Percentiles rank a stretch among this genome's conserved stretches.
phyloP scores from a whole-genome alignment of 2,113 vertebrate species.

The Poecilia latipinna region DNA sequence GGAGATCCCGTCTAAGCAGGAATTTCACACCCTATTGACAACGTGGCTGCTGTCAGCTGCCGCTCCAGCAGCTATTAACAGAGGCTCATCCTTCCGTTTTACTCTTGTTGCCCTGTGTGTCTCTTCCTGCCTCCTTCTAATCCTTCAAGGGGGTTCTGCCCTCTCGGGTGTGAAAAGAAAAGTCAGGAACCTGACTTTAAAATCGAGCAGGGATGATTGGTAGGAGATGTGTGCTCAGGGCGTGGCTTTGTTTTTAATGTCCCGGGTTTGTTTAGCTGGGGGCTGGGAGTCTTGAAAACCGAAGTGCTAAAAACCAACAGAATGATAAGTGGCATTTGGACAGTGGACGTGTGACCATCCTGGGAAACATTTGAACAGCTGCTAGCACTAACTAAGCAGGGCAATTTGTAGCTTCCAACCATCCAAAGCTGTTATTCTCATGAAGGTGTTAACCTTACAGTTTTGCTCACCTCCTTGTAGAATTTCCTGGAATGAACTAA shows the following conservation, averaged over 20 bases:
- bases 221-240: conserved; percentile 39
- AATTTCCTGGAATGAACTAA: background rate
- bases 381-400: conserved; percentile 15
- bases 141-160: conserved; percentile 45
- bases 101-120: conserved; percentile 41
- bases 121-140: conserved; percentile 34
- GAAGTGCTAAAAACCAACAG: conserved; percentile 47
- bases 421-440: conserved; percentile 24
- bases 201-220: conserved; percentile 33
- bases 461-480: background rate
- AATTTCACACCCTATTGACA: conserved; percentile 83
- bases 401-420: background rate
- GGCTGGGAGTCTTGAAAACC: conserved; percentile 24
- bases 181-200: conserved; percentile 40
- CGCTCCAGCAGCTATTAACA: conserved; percentile 59
- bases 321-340: background rate
- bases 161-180: conserved; percentile 44
- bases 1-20: conserved; percentile 71
- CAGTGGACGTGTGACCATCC: conserved; percentile 13
- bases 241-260: conserved; percentile 34
- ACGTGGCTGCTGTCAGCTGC: conserved; percentile 76
- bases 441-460: conserved; percentile 10
- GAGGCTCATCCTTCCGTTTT: conserved; percentile 62
- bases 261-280: conserved; percentile 40
- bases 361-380: conserved; percentile 45